Evolutionary conservation across 2,888 invertebrate genomes (phyloP).

Genomic region (Sarcophaga carnaria): DNA sequence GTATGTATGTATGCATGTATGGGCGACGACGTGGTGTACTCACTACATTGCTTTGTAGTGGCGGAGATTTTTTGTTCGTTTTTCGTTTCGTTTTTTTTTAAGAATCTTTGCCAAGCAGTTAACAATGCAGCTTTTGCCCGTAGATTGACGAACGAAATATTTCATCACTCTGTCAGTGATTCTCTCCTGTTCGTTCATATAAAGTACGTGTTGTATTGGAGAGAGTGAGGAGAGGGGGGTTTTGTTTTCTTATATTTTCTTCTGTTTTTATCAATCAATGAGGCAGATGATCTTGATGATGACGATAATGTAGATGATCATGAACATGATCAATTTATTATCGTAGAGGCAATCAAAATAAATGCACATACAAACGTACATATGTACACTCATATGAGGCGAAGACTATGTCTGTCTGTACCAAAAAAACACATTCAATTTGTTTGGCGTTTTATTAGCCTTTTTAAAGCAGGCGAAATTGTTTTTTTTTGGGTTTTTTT

Average conservation of each 20-base stretch:
- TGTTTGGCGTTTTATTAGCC: no score
- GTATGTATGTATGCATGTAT: constrained; percentile 38
- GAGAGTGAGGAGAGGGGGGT: no score
- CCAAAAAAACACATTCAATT: no score
- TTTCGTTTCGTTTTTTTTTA: background rate
- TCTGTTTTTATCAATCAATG: constrained; percentile 49
- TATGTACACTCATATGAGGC: background rate
- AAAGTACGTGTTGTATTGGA: no score
- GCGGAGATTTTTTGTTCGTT: background rate
- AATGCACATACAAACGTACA: constrained; percentile 36
- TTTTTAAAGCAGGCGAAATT: background rate
- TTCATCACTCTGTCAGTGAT: constrained; percentile 56
- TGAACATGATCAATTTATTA: constrained; percentile 49
- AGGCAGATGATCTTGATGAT: constrained; percentile 2
- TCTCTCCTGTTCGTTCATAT: constrained; percentile 40
- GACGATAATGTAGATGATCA: background rate
- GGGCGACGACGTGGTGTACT: background rate
- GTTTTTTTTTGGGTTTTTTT: constrained; percentile 14
- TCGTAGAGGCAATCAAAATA: constrained; percentile 41
- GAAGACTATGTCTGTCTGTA: no score
- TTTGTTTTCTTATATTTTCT: no score
- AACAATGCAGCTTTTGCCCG: background rate
- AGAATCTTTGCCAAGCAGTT: background rate
- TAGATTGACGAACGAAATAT: constrained; percentile 56
- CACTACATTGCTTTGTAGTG: background rate